Percentiles rank a stretch among this genome's conserved stretches.
Evolutionary conservation across 2,888 invertebrate species (phyloP).

Genomic region (Drosophila suboccidentalis): DNA sequence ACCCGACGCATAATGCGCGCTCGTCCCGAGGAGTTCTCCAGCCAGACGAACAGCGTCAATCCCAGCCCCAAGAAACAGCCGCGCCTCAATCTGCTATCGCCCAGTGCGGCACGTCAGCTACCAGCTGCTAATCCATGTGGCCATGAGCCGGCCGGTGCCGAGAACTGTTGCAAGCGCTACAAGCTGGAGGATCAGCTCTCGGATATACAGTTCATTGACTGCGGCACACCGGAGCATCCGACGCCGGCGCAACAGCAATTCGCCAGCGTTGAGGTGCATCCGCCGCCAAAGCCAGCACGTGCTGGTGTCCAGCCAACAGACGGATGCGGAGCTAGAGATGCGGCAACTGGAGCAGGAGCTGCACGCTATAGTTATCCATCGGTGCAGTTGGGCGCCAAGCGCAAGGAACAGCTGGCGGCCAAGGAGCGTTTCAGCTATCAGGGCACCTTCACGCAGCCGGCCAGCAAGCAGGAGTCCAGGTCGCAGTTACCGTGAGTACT

Average conservation of each 20-base stretch:
- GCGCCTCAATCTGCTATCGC: slow-evolving; percentile 85
- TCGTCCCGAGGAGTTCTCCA: slow-evolving; percentile 87
- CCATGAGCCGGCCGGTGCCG: slow-evolving; percentile 84
- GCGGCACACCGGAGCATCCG: slow-evolving; percentile 90
- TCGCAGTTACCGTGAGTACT: slow-evolving; percentile 43
- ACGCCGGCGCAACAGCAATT: slow-evolving; percentile 82
- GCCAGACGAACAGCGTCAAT: slow-evolving; percentile 87
- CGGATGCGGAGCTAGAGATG: slow-evolving; percentile 45
- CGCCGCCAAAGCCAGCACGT: slow-evolving; percentile 82
- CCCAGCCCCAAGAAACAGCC: slow-evolving; percentile 89
- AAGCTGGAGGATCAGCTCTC: slow-evolving; percentile 92
- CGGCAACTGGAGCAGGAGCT: slow-evolving; percentile 49
- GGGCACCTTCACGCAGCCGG: slow-evolving; percentile 69
- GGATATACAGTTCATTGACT: slow-evolving; percentile 93
- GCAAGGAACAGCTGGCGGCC: slow-evolving; percentile 82
- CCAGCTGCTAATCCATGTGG: slow-evolving; percentile 58
- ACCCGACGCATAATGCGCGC: slow-evolving; percentile 87
- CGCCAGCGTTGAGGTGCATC: slow-evolving; percentile 85
- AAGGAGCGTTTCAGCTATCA: slow-evolving; percentile 86
- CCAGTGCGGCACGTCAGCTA: slow-evolving; percentile 73
- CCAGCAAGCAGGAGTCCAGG: slow-evolving; percentile 40
- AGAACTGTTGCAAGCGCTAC: slow-evolving; percentile 88
- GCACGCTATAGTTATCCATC: slow-evolving; percentile 84
- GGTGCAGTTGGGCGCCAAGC: slow-evolving; percentile 84
- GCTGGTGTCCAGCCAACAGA: slow-evolving; percentile 40